Evolutionary conservation across 2,113 vertebrate genomes (phyloP).

Genomic region (Oryzias woworae): DNA sequence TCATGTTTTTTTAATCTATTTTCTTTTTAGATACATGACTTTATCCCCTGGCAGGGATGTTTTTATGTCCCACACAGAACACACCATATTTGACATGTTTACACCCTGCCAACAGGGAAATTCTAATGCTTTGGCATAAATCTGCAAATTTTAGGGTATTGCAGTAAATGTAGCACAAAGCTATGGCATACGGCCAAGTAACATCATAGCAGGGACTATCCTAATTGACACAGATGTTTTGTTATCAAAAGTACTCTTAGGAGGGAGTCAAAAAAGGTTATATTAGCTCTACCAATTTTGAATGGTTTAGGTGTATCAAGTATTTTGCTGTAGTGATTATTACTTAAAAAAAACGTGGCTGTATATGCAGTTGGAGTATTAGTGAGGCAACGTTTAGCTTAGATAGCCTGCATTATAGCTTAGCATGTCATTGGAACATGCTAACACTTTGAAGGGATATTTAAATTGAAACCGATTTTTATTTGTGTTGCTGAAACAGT

Average conservation of each 20-base stretch:
- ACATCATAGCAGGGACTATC: constrained; percentile 30
- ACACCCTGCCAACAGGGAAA: constrained; percentile 23
- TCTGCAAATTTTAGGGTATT: constrained; percentile 6
- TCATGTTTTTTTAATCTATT: constrained; percentile 3
- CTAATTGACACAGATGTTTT: constrained; percentile 25
- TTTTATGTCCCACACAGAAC: constrained; percentile 9
- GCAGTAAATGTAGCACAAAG: constrained; percentile 26
- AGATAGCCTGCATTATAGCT: too few species aligned
- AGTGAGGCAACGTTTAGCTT: too few species aligned
- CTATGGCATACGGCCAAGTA: constrained; percentile 17
- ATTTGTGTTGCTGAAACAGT: too few species aligned
- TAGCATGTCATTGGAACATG: too few species aligned
- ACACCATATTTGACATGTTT: constrained; percentile 15
- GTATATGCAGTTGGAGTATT: too few species aligned
- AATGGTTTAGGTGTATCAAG: not conserved
- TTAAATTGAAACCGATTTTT: too few species aligned
- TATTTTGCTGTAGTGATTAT: not conserved
- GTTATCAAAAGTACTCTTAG: constrained; percentile 1
- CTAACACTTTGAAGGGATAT: too few species aligned
- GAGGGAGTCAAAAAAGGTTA: constrained; percentile 12
- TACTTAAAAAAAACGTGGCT: too few species aligned
- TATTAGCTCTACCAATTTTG: constrained; percentile 4
- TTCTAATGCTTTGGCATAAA: constrained; percentile 33
- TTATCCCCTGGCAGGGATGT: constrained; percentile 10
- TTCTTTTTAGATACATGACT: constrained; percentile 3